Evolutionary conservation across 2,797 vertebrate genomes (phyloP), one percentile per base, ranked within the genome.

Genomic region (Parauchenoglanis punctatus): DNA sequence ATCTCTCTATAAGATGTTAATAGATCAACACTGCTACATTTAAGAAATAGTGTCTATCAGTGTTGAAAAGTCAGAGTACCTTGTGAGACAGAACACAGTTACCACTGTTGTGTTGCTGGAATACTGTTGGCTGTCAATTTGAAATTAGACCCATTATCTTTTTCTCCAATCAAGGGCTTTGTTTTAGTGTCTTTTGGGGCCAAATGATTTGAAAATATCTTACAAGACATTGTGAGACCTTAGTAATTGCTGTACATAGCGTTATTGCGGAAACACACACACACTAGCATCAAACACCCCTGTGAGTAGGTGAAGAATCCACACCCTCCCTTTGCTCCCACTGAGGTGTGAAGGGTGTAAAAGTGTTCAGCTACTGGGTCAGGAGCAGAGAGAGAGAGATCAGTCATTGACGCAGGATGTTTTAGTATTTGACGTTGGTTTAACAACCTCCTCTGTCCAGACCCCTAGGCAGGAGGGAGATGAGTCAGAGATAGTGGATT

Each of bases 391-490:
- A 90, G 87, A 88, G 89, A 90, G 90, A 91, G 91, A 92, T 92
- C 31, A 76, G 81, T 90, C 77, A 68, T 54, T 91, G 93, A 90
- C 90, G 92, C 95, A 96, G 95, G 95, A 96, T 96, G 95, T 96
- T 95, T 95, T 93, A 96, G 92, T 96, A 94, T 96, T 96, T 96
- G 94, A 93, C 92, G 81, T 95, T 94, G 93, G 93, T 95, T 95
- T 95, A 96, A 96, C 95, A 96, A 96, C 95, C 95, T 96, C 95
- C 95, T 96, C 94, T 94, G 93, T 91, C 91, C 93, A 94, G 93
- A 94, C 94, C 93, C 93, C 94, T 72, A 92, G 92, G 86, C 89
- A 83, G 84, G 49, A 56, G 93, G 93, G 89, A 95, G 95, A 96
- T 96, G 94, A 92, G 92, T 89, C 90, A 91, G 90, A 96, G 95